phyloP scores from a whole-genome alignment of 2,888 invertebrate genomes.

The Cerastoderma edule region DNA sequence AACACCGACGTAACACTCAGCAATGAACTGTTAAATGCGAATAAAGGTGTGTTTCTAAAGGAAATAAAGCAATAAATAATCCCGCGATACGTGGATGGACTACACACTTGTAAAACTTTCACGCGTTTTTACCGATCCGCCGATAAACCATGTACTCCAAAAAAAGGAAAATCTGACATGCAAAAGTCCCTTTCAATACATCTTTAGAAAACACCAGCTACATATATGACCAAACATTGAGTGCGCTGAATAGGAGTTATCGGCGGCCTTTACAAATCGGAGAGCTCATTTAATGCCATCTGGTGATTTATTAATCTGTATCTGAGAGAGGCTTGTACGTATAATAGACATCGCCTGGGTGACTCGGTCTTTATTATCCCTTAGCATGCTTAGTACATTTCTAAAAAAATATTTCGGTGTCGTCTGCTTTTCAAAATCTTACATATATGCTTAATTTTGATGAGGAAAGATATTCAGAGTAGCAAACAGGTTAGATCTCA shows the following conservation, averaged over 20 bases:
- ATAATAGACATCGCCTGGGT: slow-evolving; percentile 10
- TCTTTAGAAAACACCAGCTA: slow-evolving; percentile 14
- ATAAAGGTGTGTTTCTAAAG: background rate
- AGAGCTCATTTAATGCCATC: slow-evolving; percentile 22
- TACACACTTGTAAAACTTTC: background rate
- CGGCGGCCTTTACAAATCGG: slow-evolving; percentile 23
- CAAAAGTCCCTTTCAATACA: slow-evolving; percentile 12
- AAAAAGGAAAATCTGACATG: slow-evolving; percentile 16
- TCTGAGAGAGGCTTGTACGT: slow-evolving; percentile 10
- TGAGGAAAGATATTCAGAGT: too few relatives aligned
- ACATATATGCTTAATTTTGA: too few relatives aligned
- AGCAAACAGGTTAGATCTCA: too few relatives aligned
- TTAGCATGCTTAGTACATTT: too few relatives aligned
- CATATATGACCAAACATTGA: slow-evolving; percentile 23
- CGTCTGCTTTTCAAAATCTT: too few relatives aligned
- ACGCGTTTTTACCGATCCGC: background rate
- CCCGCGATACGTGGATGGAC: background rate
- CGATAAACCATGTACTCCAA: slow-evolving; percentile 14
- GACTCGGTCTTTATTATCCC: slow-evolving; percentile 7
- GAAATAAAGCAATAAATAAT: slow-evolving; percentile 3
- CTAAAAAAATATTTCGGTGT: too few relatives aligned
- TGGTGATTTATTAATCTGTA: slow-evolving; percentile 23
- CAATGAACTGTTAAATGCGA: background rate
- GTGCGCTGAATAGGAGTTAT: slow-evolving; percentile 17
- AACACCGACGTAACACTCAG: background rate